phyloP scores from a whole-genome alignment of 1,140 invertebrate species.

The Pygmarrhopalites habei region DNA sequence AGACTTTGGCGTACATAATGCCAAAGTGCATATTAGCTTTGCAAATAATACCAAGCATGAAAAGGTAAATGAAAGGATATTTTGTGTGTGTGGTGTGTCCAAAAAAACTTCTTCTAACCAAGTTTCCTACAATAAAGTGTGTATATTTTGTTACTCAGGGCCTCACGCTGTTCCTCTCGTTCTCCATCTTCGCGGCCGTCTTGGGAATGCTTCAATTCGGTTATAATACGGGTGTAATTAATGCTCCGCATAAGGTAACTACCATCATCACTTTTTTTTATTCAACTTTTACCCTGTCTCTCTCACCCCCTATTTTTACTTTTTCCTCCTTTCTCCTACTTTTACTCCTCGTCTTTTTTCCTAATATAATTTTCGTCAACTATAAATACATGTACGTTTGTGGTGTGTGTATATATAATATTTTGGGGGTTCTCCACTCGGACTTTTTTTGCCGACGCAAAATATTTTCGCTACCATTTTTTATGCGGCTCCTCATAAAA shows the following conservation, averaged over 20 bases:
- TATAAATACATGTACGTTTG: too few species aligned
- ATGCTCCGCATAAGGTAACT: conserved; percentile 78
- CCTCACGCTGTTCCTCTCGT: conserved; percentile 81
- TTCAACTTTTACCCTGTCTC: neutral
- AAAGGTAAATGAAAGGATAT: too few species aligned
- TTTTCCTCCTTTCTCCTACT: neutral
- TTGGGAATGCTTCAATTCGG: conserved; percentile 98
- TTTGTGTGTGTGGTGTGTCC: too few species aligned
- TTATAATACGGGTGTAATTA: conserved; percentile 97
- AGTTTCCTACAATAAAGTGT: too few species aligned
- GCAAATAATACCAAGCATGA: too few species aligned
- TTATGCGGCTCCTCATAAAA: neutral
- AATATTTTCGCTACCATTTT: too few species aligned
- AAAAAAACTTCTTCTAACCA: too few species aligned
- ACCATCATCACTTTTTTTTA: neutral
- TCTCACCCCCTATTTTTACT: neutral
- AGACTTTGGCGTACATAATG: too few species aligned
- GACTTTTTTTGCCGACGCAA: too few species aligned
- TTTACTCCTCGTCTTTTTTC: neutral
- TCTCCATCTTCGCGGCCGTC: conserved; percentile 86
- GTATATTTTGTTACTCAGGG: conserved; percentile 56
- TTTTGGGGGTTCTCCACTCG: too few species aligned
- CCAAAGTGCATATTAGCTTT: too few species aligned
- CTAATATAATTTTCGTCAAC: neutral
- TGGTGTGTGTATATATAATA: too few species aligned